phyloP scores from a whole-genome alignment of 37 sponge, comb jelly and placozoan species.

The Cliona cf. orientalis region DNA sequence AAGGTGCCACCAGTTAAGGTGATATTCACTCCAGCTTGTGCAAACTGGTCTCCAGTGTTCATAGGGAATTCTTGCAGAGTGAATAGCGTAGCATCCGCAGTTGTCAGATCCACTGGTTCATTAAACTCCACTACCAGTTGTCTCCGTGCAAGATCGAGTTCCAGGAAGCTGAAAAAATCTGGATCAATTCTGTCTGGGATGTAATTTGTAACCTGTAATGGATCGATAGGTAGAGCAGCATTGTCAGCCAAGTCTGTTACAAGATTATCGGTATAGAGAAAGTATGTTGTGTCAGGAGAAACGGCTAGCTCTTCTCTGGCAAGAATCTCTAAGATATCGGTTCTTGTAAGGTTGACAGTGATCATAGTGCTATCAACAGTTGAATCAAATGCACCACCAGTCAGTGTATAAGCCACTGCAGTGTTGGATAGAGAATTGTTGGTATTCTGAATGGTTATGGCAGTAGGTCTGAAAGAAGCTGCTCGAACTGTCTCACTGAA shows the following conservation, averaged over 20 bases:
- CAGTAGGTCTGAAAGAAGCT: slow-evolving; percentile 56
- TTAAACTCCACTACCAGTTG: slow-evolving; percentile 58
- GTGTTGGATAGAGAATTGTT: not conserved
- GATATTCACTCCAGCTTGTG: slow-evolving; percentile 18
- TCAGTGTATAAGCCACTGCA: slow-evolving; percentile 42
- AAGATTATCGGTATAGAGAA: slow-evolving; percentile 52
- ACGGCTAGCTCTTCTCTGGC: slow-evolving; percentile 68
- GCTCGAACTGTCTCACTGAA: slow-evolving; percentile 77
- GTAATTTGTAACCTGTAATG: slow-evolving; percentile 51
- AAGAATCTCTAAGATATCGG: slow-evolving; percentile 68
- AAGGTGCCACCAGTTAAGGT: slow-evolving; percentile 69
- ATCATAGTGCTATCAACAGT: slow-evolving; percentile 37
- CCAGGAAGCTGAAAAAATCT: slow-evolving; percentile 51
- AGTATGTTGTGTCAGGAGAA: slow-evolving; percentile 60
- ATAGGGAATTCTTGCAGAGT: slow-evolving; percentile 48
- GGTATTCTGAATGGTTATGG: slow-evolving; percentile 60
- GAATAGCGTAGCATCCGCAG: slow-evolving; percentile 45
- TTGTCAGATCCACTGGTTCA: slow-evolving; percentile 78
- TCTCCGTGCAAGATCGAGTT: slow-evolving; percentile 51
- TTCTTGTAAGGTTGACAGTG: slow-evolving; percentile 26
- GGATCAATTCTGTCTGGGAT: slow-evolving; percentile 66
- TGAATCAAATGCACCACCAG: slow-evolving; percentile 26
- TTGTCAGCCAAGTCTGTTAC: slow-evolving; percentile 65
- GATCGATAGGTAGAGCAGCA: slow-evolving; percentile 15
- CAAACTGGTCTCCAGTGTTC: not conserved